Evolutionary conservation across 2,888 invertebrate species (phyloP), one percentile per base, ranked within the genome.

Genomic region (Notodonta dromedarius): DNA sequence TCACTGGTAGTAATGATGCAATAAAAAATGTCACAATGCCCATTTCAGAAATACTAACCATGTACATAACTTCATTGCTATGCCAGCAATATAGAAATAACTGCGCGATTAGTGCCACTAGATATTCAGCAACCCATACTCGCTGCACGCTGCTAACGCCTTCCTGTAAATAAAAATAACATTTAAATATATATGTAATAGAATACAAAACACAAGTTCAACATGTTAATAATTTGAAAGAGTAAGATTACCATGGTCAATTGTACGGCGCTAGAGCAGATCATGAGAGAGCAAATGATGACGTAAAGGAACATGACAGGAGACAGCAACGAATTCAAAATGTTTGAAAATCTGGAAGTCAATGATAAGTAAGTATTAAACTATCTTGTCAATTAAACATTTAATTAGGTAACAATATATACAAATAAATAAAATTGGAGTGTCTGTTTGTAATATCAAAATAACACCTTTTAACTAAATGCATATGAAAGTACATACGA

Each of bases 41-140:
- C 35, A 35, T 24, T 24, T 24, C 24, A 35, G 35, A 5, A 35
- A 35, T 35, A 78, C 78, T 48, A 66, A 93, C 94, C 87, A 85
- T 88, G 48, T 78, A 65, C 2, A 87, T 76, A 3, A 94, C 88
- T 69, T 88, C 85, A 69, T 90, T 93, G 67, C 90, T 86, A 67
- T 94, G 93, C 94, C 94, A 94, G 68, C 93, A 94, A 71, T 91
- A 94, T 11, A 94, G 65, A 61, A 93, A 91, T 44, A 94, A 77
- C 74, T 94, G 94, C 2, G 90, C 85, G 53, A 94, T 87, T 14
- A 93, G 82, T 0, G 93, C 92, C 46, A 88, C 61, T 1, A 93
- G 73, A 70, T 92, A 94, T 72, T 93, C 91, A 5, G 89, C 81
- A 24, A 91, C 88, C 88, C 91, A 90, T 58, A 91, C 77, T 46